Conservation (phyloP, 2,888 invertebrate species). For the Gryllus longicercus region DNA sequence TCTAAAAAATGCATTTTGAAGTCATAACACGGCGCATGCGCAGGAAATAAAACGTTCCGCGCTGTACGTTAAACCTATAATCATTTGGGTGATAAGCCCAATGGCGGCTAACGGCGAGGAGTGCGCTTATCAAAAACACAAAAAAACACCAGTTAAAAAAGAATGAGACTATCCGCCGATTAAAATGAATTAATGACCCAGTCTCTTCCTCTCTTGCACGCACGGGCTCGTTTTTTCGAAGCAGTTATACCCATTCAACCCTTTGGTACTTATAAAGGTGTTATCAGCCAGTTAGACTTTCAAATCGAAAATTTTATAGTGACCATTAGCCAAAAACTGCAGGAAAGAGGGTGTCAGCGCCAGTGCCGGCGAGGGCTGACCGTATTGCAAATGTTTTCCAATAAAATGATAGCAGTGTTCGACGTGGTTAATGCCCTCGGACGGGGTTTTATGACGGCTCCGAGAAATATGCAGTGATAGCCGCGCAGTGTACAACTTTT, state of each 20-base stretch:
- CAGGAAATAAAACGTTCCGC: conserved; percentile 17
- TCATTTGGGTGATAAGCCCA: conserved; percentile 25
- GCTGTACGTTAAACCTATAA: conserved; percentile 21
- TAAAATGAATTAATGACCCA: conserved; percentile 33
- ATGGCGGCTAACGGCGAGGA: conserved; percentile 18
- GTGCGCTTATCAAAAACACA: conserved; percentile 25
- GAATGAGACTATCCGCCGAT: conserved; percentile 31
- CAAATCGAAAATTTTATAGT: conserved; percentile 25
- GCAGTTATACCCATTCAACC: conserved; percentile 18
- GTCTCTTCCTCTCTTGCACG: not conserved
- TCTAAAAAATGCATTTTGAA: conserved; percentile 10
- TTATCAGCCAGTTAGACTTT: conserved; percentile 23
- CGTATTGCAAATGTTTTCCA: conserved; percentile 17
- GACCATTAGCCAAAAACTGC: conserved; percentile 23
- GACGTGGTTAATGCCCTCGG: conserved; percentile 8
- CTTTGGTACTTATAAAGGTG: conserved; percentile 24
- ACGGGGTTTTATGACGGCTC: conserved; percentile 5
- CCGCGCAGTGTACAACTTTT: conserved; percentile 11
- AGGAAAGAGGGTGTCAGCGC: conserved; percentile 32
- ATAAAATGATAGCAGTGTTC: conserved; percentile 10
- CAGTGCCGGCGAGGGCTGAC: conserved; percentile 27
- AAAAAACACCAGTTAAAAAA: conserved; percentile 26
- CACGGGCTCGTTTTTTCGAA: not conserved
- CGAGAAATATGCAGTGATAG: conserved; percentile 11
- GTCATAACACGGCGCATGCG: conserved; percentile 10